Base-by-base conservation (phyloP, 2,888 invertebrate species). In the Aphidius colemani region DNA sequence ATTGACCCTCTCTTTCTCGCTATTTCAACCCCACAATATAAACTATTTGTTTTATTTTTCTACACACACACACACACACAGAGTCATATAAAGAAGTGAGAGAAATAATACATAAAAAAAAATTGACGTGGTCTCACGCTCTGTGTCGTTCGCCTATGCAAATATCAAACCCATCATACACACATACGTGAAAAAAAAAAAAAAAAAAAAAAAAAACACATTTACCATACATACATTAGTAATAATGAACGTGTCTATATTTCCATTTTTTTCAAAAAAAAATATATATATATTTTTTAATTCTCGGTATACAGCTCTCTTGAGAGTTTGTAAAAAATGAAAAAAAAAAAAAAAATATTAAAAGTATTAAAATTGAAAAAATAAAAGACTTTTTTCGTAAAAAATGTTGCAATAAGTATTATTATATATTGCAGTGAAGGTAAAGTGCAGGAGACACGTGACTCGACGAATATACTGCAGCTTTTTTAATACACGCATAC, bases 1-100 rank as follows among this genome's bases (percentile, higher is more conserved):
- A 30, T 30, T 30, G 3, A 30, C 30, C 5, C 30, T 30, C 30
- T 66, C 62, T 66, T 63, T 64, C 66, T 67, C 69, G 66, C 57
- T 53, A 62, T 69, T 63, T 66, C 50, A 63, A 61, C 66, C 53
- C 63, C 61, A 65, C 48, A 40, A 58, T 53, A 53, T 62, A 66
- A 61, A 53, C 59, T 55, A 59, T 58, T 79, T 79, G 79, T 77
- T 79, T 78, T 76, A 72, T 75, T 78, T 77, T 74, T 74, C 70
- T n/a, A 39, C 68, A 69, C 71, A 69, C 2, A 13, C 13, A 13
- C 13, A 13, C 13, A 13, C 13, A 13, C 13, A 2, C 2, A 30
- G 30, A 30, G 30, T 30, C 5, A 30, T 30, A 30, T 30, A 30
- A 30, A 30, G 2, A 30, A 30, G 74, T 71, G 76, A 50, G 10